Conservation (phyloP, 1,140 invertebrate species). For the Aphelinus certus region DNA sequence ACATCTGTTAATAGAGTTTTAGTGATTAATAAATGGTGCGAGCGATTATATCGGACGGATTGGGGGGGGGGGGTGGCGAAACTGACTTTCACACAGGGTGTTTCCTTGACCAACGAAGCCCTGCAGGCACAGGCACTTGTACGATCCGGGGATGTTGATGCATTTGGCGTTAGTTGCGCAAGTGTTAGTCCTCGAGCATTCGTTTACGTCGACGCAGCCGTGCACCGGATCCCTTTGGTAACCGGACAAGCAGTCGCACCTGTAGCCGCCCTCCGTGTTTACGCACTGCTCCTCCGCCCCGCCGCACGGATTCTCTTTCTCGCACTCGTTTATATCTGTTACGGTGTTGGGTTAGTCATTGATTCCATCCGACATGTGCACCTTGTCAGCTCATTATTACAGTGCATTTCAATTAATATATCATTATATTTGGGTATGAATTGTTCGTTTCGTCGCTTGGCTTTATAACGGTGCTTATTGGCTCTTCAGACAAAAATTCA, state of each 20-base stretch:
- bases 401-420: too few species aligned
- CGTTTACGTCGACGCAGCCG: conserved; percentile 67
- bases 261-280: conserved; percentile 67
- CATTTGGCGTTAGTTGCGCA: conserved; percentile 79
- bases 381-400: too few species aligned
- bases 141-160: conserved; percentile 79
- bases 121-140: conserved; percentile 77
- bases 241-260: conserved; percentile 67
- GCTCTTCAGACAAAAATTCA: too few species aligned
- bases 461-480: too few species aligned
- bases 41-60: background rate
- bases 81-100: conserved; percentile 83
- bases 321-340: conserved; percentile 73
- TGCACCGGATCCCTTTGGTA: conserved; percentile 59
- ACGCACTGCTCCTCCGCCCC: conserved; percentile 66
- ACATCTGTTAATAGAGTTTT: conserved; percentile 74
- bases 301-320: conserved; percentile 66
- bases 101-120: conserved; percentile 77
- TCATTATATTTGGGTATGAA: too few species aligned
- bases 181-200: conserved; percentile 67
- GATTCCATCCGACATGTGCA: too few species aligned
- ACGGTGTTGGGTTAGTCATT: background rate
- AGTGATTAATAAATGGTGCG: conserved; percentile 47
- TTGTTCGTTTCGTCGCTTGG: too few species aligned
- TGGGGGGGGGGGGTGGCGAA: conserved; percentile 40